Conservation (phyloP, 2,888 invertebrate genomes). For the Malachius bipustulatus region DNA sequence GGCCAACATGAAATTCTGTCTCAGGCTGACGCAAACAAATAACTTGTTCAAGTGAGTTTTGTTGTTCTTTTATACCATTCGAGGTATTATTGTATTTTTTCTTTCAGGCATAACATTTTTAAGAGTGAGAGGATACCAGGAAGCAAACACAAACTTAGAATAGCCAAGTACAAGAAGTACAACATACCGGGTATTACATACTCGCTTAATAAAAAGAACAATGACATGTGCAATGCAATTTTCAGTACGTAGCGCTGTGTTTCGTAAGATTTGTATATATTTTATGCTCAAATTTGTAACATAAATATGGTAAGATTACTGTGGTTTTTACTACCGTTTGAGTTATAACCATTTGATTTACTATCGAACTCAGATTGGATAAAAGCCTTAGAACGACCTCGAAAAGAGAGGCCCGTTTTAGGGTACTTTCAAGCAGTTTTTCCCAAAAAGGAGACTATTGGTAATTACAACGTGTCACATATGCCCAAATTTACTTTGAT, state of each 20-base stretch:
- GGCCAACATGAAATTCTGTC: conserved; percentile 59
- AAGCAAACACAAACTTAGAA: conserved; percentile 47
- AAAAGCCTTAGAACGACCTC: too few species aligned
- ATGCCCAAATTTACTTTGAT: too few species aligned
- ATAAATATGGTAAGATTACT: too few species aligned
- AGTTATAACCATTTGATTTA: too few species aligned
- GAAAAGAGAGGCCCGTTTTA: too few species aligned
- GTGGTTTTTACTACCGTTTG: too few species aligned
- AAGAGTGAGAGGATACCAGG: conserved; percentile 55
- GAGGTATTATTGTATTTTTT: conserved; percentile 8
- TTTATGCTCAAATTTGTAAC: too few species aligned
- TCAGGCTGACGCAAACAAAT: conserved; percentile 61
- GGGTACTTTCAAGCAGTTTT: too few species aligned
- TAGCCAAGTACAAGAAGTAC: conserved; percentile 42
- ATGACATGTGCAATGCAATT: conserved; percentile 55
- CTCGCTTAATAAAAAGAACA: conserved; percentile 64
- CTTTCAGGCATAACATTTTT: conserved; percentile 46
- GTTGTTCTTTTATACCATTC: too few species aligned
- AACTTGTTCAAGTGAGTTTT: conserved; percentile 45
- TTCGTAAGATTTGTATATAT: not conserved
- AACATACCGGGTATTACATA: conserved; percentile 58
- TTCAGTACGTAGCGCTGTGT: conserved; percentile 14
- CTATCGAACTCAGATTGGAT: too few species aligned
- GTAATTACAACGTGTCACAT: too few species aligned
- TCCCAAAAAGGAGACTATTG: too few species aligned